Evolutionary conservation across 2,113 vertebrate species (phyloP).

Genomic region (Verasper variegatus): DNA sequence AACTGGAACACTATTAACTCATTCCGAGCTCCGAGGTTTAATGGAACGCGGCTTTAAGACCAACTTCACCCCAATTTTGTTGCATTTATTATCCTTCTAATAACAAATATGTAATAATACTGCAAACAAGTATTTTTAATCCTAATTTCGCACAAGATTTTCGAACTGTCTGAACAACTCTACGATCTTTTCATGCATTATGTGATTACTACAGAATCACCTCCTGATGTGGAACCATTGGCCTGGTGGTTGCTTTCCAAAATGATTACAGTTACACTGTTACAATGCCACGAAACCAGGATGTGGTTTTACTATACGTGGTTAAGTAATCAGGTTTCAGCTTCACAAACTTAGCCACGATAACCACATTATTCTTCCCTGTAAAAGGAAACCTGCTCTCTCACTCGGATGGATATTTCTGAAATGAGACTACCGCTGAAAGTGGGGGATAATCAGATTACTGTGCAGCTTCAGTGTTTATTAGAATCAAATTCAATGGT

Average conservation of each 20-base stretch:
- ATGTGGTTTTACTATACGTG: slow-evolving; percentile 8
- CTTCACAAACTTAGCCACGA: slow-evolving; percentile 23
- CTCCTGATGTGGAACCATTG: neutral
- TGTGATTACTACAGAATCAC: neutral
- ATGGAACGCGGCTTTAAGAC: too few relatives aligned
- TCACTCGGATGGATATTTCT: slow-evolving; percentile 28
- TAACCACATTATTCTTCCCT: slow-evolving; percentile 50
- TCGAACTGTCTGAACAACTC: neutral
- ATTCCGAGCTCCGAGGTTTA: too few relatives aligned
- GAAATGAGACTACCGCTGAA: slow-evolving; percentile 44
- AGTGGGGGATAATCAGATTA: slow-evolving; percentile 57
- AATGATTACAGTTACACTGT: neutral
- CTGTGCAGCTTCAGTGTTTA: slow-evolving; percentile 21
- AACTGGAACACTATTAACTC: too few relatives aligned
- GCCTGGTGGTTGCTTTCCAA: neutral
- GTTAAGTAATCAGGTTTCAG: slow-evolving; percentile 46
- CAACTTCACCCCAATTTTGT: too few relatives aligned
- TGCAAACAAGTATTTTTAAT: neutral
- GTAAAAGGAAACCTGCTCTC: slow-evolving; percentile 42
- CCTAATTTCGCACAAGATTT: too few relatives aligned
- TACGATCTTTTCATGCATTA: neutral
- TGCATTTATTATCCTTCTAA: neutral
- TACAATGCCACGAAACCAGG: slow-evolving; percentile 13
- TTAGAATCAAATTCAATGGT: slow-evolving; percentile 40
- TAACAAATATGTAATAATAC: neutral